Base-by-base conservation (phyloP, 2,113 vertebrate species). In the Pelmatolapia mariae region DNA sequence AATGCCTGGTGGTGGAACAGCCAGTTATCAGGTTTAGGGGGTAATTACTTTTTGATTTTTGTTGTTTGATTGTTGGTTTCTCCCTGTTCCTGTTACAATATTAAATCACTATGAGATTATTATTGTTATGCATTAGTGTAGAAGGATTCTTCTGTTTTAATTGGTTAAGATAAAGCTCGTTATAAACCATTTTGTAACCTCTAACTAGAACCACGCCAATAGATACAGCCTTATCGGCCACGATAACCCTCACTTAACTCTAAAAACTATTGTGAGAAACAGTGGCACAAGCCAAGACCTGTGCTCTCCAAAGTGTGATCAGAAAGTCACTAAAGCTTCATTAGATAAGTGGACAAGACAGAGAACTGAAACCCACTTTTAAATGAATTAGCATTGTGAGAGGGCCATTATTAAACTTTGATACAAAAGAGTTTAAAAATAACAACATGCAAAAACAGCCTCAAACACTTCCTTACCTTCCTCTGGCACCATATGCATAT, bases 401-500 rank as follows among this genome's bases (percentile, higher is more conserved):
- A 76, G 4, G 43, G 24, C 43, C 43, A 11, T 19, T 31, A 26
- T 47, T 78, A 29, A 19, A 50, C 24, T 76, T 31, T 31, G 22
- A 19, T 47, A 5, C 15, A 18, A 78, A 78, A 47, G 15, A 76
- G 9, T 76, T 76, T 47, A 19, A 19, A 78, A 78, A 47, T 2
- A 66, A 78, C 24, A 19, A 19, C 0, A 8, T 76, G 24, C 10
- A 29, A 8, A 50, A 50, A 50, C 40, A 47, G 24, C 24, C 15
- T 29, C 45, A 66, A 71, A 52, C 4, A 45, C 4, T 24, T 47
- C 18, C 92, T 11, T 94, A 99, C 99, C 98, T 98, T 94, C 98
- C 98, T 84, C 97, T 94, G 3, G 93, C 54, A 4, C 98, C 98
- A 0, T 97, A 99, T 91, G 98, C 98, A 56, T 99, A 99, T 94